Percentiles rank a stretch among this genome's conserved stretches.
Evolutionary conservation across 1,140 invertebrate genomes (phyloP).

Genomic region (Ruditapes philippinarum): DNA sequence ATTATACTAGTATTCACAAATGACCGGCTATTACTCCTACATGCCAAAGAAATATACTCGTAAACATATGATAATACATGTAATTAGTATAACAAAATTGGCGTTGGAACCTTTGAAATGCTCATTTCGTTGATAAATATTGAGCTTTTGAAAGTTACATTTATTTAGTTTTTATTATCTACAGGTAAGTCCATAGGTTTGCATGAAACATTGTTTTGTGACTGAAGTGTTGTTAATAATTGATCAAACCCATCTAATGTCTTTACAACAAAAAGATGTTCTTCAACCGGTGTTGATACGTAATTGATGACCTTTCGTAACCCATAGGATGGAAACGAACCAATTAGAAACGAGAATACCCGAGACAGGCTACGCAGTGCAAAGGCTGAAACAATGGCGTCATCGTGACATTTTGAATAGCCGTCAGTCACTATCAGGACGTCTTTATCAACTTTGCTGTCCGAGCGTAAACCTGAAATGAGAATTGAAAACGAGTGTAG

Average conservation of each 20-base stretch:
- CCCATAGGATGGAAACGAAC: neutral
- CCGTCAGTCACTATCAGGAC: constrained; percentile 17
- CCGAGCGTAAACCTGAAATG: neutral
- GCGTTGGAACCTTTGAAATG: too few species aligned
- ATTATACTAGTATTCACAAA: too few species aligned
- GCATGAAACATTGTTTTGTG: neutral
- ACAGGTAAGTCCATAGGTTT: neutral
- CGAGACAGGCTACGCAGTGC: neutral
- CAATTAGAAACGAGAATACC: neutral
- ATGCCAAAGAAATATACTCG: too few species aligned
- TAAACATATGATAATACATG: too few species aligned
- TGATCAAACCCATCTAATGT: neutral
- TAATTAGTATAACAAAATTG: too few species aligned
- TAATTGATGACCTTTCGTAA: neutral
- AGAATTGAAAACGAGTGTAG: too few species aligned
- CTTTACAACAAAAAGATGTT: neutral
- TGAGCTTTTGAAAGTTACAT: too few species aligned
- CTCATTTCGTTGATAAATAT: too few species aligned
- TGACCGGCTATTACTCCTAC: too few species aligned
- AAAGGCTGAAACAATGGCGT: neutral
- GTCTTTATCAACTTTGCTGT: neutral
- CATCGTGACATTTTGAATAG: neutral
- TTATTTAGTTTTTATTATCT: too few species aligned
- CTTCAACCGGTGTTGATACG: neutral
- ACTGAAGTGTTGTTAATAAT: neutral